phyloP scores from a whole-genome alignment of 1,140 invertebrate genomes.

The Sinonovacula constricta region DNA sequence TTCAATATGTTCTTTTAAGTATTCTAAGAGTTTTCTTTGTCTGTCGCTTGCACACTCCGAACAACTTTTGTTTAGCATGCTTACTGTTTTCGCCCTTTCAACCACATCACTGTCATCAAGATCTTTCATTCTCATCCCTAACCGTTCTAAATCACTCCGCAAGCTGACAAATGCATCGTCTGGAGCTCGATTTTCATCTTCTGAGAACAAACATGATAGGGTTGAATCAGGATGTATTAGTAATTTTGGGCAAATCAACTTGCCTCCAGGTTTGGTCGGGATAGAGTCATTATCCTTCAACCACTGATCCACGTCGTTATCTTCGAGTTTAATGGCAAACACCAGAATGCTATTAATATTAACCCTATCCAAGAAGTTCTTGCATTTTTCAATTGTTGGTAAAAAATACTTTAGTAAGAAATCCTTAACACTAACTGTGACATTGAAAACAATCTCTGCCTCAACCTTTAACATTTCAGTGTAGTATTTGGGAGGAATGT shows the following conservation, averaged over 20 bases:
- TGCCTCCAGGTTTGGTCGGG: not conserved
- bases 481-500: not conserved
- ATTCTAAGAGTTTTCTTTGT: not conserved
- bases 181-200: slow-evolving; percentile 5
- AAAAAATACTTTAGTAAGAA: slow-evolving; percentile 7
- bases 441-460: not conserved
- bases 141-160: not conserved
- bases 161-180: not conserved
- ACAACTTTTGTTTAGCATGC: not conserved
- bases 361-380: too few relatives aligned
- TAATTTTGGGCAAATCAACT: not conserved
- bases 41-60: not conserved
- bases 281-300: not conserved
- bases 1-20: not conserved
- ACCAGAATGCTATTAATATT: not conserved
- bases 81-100: not conserved
- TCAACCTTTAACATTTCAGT: not conserved
- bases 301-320: not conserved
- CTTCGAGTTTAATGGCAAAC: not conserved
- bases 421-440: not conserved
- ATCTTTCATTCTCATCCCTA: not conserved
- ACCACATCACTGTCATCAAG: not conserved
- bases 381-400: not conserved
- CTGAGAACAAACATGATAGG: not conserved
- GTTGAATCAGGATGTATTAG: slow-evolving; percentile 5